Percentiles rank a stretch among this genome's conserved stretches.
Conservation (phyloP, 2,797 vertebrate species). For the Ciconia nigra region DNA sequence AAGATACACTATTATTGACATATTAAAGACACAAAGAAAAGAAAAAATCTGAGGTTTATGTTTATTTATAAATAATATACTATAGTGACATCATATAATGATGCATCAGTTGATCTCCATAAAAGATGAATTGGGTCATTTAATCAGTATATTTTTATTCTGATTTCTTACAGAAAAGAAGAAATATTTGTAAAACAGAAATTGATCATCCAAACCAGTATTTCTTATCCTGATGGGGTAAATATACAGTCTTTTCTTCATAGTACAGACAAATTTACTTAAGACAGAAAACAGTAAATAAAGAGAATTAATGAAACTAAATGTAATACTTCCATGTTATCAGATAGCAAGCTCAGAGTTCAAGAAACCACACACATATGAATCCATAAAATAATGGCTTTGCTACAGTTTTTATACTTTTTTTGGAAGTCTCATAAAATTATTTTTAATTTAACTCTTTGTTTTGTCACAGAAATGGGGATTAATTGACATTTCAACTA, state of each 20-base stretch:
- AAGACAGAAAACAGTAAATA: not conserved
- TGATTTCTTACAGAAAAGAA: not conserved
- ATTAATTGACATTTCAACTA: not conserved
- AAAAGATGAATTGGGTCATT: not conserved
- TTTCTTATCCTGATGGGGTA: rapidly evolving
- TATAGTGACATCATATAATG: not conserved
- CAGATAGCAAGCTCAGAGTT: not conserved
- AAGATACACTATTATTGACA: not conserved
- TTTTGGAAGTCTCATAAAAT: not conserved
- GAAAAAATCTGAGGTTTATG: not conserved
- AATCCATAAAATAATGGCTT: not conserved
- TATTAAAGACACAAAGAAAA: not conserved
- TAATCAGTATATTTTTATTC: not conserved
- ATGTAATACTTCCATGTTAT: not conserved
- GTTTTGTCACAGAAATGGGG: rapidly evolving
- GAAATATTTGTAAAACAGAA: not conserved
- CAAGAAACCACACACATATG: not conserved
- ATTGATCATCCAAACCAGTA: not conserved
- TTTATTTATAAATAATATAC: not conserved
- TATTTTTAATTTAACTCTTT: not conserved
- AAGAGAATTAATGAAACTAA: not conserved
- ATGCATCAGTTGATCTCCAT: not conserved
- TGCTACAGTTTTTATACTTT: not conserved
- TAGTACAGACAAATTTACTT: not conserved
- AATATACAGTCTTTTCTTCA: not conserved